phyloP scores from a whole-genome alignment of 1,140 invertebrate species.

The Formica exsecta region DNA sequence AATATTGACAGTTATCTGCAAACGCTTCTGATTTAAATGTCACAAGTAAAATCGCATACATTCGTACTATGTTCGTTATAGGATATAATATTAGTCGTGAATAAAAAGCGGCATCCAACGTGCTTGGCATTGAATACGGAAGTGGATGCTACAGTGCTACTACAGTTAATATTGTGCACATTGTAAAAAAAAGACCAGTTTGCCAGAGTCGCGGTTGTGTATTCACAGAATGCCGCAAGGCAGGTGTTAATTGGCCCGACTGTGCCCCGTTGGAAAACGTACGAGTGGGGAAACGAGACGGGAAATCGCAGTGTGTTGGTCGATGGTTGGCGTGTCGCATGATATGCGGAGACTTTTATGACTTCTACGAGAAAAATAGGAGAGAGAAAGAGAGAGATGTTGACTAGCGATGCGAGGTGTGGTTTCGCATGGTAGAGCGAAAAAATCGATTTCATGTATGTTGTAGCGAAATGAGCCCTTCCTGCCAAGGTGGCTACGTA shows the following conservation, averaged over 20 bases:
- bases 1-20: too few relatives aligned
- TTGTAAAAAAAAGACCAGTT: slow-evolving; percentile 48
- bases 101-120: not conserved
- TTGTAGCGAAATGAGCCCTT: slow-evolving; percentile 30
- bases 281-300: slow-evolving; percentile 57
- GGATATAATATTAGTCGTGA: not conserved
- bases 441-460: slow-evolving; percentile 48
- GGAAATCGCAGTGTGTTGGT: slow-evolving; percentile 66
- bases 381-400: slow-evolving; percentile 21
- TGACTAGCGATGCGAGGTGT: slow-evolving; percentile 30
- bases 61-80: not conserved
- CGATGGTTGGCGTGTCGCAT: slow-evolving; percentile 78
- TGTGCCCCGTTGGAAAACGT: slow-evolving; percentile 57
- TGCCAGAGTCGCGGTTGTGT: not conserved
- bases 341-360: slow-evolving; percentile 81
- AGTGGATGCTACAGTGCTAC: slow-evolving; percentile 9
- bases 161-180: slow-evolving; percentile 33
- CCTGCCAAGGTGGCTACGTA: slow-evolving; percentile 11
- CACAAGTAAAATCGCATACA: not conserved
- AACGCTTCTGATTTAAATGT: not conserved
- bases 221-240: slow-evolving; percentile 58
- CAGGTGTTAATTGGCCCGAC: slow-evolving; percentile 74
- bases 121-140: not conserved
- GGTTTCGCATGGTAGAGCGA: slow-evolving; percentile 14
- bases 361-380: slow-evolving; percentile 59